Base-by-base conservation (phyloP, 2,113 vertebrate species). In the Tragelaphus strepsiceros region DNA sequence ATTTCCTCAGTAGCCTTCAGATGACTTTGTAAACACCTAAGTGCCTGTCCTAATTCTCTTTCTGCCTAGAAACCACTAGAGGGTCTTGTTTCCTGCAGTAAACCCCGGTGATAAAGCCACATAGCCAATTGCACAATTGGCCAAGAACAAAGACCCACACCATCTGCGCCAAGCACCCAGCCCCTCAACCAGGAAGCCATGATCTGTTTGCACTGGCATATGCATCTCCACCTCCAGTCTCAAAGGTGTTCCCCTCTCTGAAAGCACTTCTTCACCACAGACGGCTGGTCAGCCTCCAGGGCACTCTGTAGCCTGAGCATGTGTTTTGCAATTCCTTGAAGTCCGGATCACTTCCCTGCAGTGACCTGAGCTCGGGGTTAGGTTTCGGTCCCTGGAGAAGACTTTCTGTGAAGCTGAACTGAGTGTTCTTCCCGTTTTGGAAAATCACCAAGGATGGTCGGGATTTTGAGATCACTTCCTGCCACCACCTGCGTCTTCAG, bases 271-370 rank as follows among this genome's bases (percentile, higher is more conserved):
- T 53, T 35, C 35, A 24, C 22, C 7, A 6, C 32, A 17, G 32
- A 82, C 14, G 0, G 6, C 5, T 58, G 78, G 49, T 61, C 26
- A 43, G 78, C 26, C 43, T 91, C 89, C 78, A 54, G 71, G 49
- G 1, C 77, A 91, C 59, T n/a, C 77, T 16, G 6, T 39, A 84
- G 85, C 58, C 17, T 8, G 43, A 56, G 11, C 49, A 39, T 28
- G 24, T 15, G 22, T 83, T 95, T 82, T 22, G 24, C 64, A 71
- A 84, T 82, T 89, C 91, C 84, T 93, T 59, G 28, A 89, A 35
- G 21, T 39, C 91, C 61, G 7, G 7, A 58, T 77, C 93, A 51
- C 39, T 94, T 92, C 87, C 71, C 11, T 35, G 22, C 13, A 32
- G 80, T 61, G 77, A 80, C 77, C 80, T 62, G 71, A 46, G 59